These are phyloP conservation scores for Heterodera schachtii DNA, from an alignment of 1,140 invertebrate genomes.

Conservation along the genomic window DNA sequence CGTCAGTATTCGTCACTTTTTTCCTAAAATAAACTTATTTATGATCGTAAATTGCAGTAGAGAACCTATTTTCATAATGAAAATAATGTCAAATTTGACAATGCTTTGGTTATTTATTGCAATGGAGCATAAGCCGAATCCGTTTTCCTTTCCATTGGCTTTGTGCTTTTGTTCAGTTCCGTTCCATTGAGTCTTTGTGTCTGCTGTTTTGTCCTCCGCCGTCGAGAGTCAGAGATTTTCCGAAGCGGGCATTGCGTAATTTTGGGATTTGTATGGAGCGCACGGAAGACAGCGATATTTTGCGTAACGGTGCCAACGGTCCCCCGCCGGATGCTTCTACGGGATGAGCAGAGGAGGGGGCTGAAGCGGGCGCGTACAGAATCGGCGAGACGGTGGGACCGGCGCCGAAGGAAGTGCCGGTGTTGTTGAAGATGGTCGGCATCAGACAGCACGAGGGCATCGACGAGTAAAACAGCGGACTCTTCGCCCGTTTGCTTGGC, in stretches of 20 bases:
- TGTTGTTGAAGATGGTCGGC: slow-evolving; percentile 30
- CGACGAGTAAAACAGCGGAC: slow-evolving; percentile 29
- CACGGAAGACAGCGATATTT: slow-evolving; percentile 62
- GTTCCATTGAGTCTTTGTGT: slow-evolving; percentile 24
- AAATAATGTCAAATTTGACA: too few relatives aligned
- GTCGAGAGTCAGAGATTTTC: slow-evolving; percentile 60
- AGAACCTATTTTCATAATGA: too few relatives aligned
- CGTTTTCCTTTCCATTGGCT: too few relatives aligned
- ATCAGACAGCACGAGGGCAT: slow-evolving; percentile 31
- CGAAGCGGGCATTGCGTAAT: slow-evolving; percentile 56
- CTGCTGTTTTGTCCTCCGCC: slow-evolving; percentile 18
- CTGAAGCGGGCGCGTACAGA: background rate
- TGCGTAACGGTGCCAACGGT: slow-evolving; percentile 40
- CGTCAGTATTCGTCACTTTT: too few relatives aligned
- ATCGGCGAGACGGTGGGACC: slow-evolving; percentile 1
- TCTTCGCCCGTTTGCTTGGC: slow-evolving; percentile 12
- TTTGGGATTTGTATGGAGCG: slow-evolving; percentile 61
- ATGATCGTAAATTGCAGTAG: too few relatives aligned
- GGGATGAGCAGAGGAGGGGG: background rate
- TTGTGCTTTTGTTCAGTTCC: background rate
- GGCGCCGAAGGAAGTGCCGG: slow-evolving; percentile 9
- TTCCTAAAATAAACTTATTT: too few relatives aligned
- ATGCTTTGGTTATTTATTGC: too few relatives aligned
- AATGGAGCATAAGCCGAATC: too few relatives aligned
- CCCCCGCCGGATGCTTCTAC: background rate